phyloP scores from a whole-genome alignment of 2,797 vertebrate genomes.

The Anguilla anguilla region DNA sequence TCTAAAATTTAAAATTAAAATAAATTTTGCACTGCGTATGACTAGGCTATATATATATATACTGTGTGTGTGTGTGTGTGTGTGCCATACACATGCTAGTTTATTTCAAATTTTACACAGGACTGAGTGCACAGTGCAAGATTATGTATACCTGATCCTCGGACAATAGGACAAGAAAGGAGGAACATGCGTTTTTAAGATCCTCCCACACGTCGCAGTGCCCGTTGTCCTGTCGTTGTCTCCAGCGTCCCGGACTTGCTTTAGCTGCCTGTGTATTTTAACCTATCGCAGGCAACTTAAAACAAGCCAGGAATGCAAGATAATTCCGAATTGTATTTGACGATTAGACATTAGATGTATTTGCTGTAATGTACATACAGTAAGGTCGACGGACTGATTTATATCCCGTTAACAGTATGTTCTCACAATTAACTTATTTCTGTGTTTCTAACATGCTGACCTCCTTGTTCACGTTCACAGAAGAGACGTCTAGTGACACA shows the following conservation, averaged over 20 bases:
- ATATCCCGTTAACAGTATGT: not conserved
- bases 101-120: not conserved
- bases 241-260: slow-evolving; percentile 88
- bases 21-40: not conserved
- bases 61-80: not conserved
- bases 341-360: not conserved
- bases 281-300: slow-evolving; percentile 89
- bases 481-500: too few species aligned
- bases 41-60: not conserved
- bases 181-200: not conserved
- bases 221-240: slow-evolving; percentile 34
- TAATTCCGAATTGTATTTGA: not conserved
- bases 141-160: not conserved
- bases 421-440: not conserved
- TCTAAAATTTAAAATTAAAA: slow-evolving; percentile 22
- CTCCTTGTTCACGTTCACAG: not conserved
- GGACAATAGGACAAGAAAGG: not conserved
- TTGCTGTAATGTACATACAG: not conserved
- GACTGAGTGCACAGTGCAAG: not conserved
- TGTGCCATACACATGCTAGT: not conserved
- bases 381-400: not conserved
- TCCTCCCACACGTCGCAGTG: slow-evolving; percentile 1
- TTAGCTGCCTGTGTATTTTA: slow-evolving; percentile 91
- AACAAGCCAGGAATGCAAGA: slow-evolving; percentile 85
- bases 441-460: not conserved